A percentile compares a stretch with the other conserved stretches of the same genome.
Conservation (phyloP, 2,888 invertebrate species). For the Agonopterix subpropinquella region DNA sequence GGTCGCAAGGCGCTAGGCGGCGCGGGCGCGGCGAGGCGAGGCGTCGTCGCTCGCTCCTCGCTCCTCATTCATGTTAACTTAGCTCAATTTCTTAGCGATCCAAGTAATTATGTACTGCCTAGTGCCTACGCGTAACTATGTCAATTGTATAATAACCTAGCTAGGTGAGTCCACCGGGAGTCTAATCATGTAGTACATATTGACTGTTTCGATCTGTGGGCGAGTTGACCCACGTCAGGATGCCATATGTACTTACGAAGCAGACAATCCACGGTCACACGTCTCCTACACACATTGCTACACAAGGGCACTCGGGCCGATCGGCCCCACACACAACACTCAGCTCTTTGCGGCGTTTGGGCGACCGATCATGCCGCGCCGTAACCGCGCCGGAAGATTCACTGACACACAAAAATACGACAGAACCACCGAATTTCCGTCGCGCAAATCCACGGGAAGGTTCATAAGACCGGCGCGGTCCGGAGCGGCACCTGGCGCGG, state of each 20-base stretch:
- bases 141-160: slow-evolving; percentile 29
- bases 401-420: slow-evolving; percentile 65
- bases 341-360: slow-evolving; percentile 31
- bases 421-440: slow-evolving; percentile 68
- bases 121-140: slow-evolving; percentile 33
- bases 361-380: slow-evolving; percentile 50
- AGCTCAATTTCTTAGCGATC: slow-evolving; percentile 38
- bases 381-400: slow-evolving; percentile 62
- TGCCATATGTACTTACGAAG: slow-evolving; percentile 64
- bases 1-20: slow-evolving; percentile 19
- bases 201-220: slow-evolving; percentile 25
- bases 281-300: slow-evolving; percentile 63
- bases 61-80: slow-evolving; percentile 57
- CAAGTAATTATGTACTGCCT: slow-evolving; percentile 32
- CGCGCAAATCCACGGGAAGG: slow-evolving; percentile 76
- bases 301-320: slow-evolving; percentile 68
- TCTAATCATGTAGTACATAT: slow-evolving; percentile 15
- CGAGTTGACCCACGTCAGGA: slow-evolving; percentile 39
- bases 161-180: slow-evolving; percentile 24
- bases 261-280: slow-evolving; percentile 66
- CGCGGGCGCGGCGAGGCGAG: slow-evolving; percentile 39
- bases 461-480: slow-evolving; percentile 78
- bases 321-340: slow-evolving; percentile 66
- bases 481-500: slow-evolving; percentile 76
- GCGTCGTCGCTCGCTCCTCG: slow-evolving; percentile 26